These are phyloP conservation scores for Cliona cf. orientalis DNA, from an alignment of 37 sponge, comb jelly and placozoan species.

Conservation along the genomic window DNA sequence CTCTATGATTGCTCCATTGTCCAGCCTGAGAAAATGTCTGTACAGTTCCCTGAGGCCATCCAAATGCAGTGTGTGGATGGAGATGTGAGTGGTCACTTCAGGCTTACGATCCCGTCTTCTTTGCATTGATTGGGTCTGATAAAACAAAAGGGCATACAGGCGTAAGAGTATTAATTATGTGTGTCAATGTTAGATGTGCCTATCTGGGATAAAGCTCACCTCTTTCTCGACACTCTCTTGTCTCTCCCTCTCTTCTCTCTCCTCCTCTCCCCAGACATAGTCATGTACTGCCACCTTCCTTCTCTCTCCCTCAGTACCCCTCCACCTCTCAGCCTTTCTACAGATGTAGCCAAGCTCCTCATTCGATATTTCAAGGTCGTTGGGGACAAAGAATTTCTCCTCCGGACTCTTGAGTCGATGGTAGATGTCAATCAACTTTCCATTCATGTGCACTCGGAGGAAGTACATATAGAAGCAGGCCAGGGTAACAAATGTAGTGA, in stretches of 20 bases:
- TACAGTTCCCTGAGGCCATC: constrained; percentile 9
- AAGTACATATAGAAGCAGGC: constrained; percentile 15
- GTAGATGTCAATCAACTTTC: neutral
- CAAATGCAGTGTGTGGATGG: constrained; percentile 10
- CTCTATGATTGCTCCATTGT: constrained; percentile 12
- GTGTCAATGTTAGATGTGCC: no score
- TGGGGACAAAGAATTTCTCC: neutral
- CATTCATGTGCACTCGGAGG: constrained; percentile 10
- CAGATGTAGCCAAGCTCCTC: neutral
- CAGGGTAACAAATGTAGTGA: neutral
- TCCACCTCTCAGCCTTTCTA: constrained; percentile 4
- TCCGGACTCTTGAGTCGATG: neutral
- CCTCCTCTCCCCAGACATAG: neutral
- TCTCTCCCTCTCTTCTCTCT: neutral
- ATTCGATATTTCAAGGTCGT: neutral
- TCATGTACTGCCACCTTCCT: constrained; percentile 3
- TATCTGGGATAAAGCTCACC: neutral
- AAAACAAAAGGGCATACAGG: no score
- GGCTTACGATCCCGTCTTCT: neutral
- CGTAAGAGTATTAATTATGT: no score
- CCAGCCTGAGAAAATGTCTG: constrained; percentile 12
- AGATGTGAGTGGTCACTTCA: neutral
- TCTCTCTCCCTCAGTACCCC: constrained; percentile 9
- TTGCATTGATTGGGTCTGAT: no score
- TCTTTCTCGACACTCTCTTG: neutral